phyloP scores from a whole-genome alignment of 1,140 invertebrate genomes.

The Calephelis nemesis region DNA sequence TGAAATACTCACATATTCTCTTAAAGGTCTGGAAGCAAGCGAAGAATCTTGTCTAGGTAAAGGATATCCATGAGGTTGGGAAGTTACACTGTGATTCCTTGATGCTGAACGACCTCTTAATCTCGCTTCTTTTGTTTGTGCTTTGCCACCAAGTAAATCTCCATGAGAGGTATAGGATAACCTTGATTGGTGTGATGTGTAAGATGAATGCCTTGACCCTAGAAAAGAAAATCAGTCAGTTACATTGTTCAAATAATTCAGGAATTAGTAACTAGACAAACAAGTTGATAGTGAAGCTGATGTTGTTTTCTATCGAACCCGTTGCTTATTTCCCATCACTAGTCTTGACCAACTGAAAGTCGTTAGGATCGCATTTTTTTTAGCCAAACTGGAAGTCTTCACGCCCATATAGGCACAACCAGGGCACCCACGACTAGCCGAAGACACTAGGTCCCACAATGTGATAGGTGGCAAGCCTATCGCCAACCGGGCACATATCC shows the following conservation, averaged over 20 bases:
- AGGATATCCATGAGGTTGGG: conserved; percentile 80
- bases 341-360: no score
- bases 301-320: no score
- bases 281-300: not conserved
- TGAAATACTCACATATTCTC: conserved; percentile 83
- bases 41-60: conserved; percentile 84
- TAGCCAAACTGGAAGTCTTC: no score
- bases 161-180: conserved; percentile 96
- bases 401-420: no score
- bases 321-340: no score
- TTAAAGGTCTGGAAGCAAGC: conserved; percentile 84
- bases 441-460: no score
- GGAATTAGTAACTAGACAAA: not conserved
- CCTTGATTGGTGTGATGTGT: conserved; percentile 95
- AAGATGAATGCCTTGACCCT: conserved; percentile 94
- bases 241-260: no score
- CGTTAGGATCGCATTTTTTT: no score
- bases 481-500: no score
- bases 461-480: no score
- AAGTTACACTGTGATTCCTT: conserved; percentile 83
- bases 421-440: no score
- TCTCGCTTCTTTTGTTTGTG: conserved; percentile 91
- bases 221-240: conserved; percentile 34
- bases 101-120: conserved; percentile 86
- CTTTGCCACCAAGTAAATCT: conserved; percentile 87